Evolutionary conservation across 2,113 vertebrate species (phyloP).

Genomic region (Excalfactoria chinensis): DNA sequence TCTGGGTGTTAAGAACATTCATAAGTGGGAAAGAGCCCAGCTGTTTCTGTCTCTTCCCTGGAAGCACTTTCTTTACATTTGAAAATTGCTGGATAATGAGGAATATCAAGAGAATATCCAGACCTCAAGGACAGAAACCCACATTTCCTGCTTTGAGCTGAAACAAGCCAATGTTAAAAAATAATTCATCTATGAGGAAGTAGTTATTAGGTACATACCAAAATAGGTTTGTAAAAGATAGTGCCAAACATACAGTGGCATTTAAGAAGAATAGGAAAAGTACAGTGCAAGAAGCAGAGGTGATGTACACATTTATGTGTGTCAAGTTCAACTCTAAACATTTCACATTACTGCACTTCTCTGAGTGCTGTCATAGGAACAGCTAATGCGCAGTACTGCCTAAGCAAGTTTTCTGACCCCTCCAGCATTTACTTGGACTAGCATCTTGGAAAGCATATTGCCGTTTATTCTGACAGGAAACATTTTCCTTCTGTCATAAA

Average conservation of each 20-base stretch:
- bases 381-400: conserved; percentile 26
- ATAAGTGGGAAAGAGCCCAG: background rate
- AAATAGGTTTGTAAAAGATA: background rate
- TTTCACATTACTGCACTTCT: background rate
- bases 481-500: conserved; percentile 59
- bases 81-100: background rate
- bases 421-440: background rate
- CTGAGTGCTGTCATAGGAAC: background rate
- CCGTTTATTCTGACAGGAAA: conserved; percentile 52
- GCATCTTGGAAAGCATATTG: conserved; percentile 46
- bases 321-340: background rate
- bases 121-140: background rate
- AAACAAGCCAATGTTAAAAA: background rate
- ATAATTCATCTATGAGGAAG: background rate
- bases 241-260: background rate
- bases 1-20: background rate
- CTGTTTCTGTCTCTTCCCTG: background rate
- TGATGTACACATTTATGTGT: background rate
- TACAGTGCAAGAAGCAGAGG: background rate
- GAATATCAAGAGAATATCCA: background rate
- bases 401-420: background rate
- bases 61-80: background rate
- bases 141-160: background rate
- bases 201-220: background rate
- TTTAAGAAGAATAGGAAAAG: background rate